Evolutionary conservation across 2,797 vertebrate genomes (phyloP).

Genomic region (Bradypus variegatus): DNA sequence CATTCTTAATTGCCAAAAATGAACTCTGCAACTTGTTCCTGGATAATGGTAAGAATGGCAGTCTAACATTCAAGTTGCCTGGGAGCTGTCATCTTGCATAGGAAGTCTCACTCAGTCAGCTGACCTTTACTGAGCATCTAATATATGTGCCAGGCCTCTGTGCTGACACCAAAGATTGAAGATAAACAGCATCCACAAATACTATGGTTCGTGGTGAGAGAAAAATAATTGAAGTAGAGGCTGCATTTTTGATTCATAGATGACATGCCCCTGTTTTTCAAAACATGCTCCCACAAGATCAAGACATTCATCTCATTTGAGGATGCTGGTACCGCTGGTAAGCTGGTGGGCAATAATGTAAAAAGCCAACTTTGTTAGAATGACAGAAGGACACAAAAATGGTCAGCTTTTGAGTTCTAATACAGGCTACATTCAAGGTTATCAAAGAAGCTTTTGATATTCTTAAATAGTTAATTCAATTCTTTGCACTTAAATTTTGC

Average conservation of each 20-base stretch:
- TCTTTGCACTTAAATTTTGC: neutral
- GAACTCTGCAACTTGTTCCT: neutral
- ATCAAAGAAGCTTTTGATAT: neutral
- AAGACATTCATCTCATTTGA: conserved; percentile 32
- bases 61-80: neutral
- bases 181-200: neutral
- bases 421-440: neutral
- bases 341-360: neutral
- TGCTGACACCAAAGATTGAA: neutral
- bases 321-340: neutral
- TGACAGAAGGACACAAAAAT: neutral
- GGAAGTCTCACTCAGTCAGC: neutral
- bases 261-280: conserved; percentile 7
- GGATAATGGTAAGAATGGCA: neutral
- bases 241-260: conserved; percentile 6
- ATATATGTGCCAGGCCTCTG: neutral
- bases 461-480: neutral
- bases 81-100: neutral
- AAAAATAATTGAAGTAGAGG: neutral
- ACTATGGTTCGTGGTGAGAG: neutral
- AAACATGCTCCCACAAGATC: neutral
- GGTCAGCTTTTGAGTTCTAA: neutral
- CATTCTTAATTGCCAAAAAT: neutral
- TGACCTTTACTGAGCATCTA: neutral
- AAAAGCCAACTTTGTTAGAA: neutral